Evolutionary conservation across 1,140 invertebrate genomes (phyloP).

Genomic region (Plodia interpunctella): DNA sequence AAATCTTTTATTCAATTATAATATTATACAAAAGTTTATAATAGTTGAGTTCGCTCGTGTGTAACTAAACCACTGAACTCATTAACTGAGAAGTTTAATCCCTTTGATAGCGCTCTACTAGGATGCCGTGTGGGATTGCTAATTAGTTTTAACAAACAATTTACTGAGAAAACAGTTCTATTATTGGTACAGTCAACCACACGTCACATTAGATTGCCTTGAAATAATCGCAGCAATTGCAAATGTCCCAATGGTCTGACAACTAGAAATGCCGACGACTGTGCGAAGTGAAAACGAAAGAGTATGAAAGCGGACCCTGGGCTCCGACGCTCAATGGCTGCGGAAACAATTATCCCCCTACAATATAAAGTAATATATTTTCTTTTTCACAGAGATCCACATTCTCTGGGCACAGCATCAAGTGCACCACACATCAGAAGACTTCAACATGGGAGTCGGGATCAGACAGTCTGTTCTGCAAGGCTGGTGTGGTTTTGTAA

Average conservation of each 20-base stretch:
- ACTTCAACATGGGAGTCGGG: constrained; percentile 94
- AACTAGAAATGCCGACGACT: no score
- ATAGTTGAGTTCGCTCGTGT: not conserved
- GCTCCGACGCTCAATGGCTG: no score
- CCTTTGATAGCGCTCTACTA: not conserved
- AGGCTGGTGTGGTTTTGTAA: constrained; percentile 89
- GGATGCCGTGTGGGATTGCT: not conserved
- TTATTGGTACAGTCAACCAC: no score
- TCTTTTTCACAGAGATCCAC: constrained; percentile 84
- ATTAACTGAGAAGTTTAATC: not conserved
- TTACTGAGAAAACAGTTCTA: not conserved
- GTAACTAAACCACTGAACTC: not conserved
- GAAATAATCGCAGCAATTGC: no score
- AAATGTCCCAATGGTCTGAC: no score
- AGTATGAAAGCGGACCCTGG: no score
- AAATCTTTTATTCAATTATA: no score
- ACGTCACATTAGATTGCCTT: no score
- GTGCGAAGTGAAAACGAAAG: no score
- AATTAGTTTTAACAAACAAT: not conserved
- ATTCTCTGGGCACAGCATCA: constrained; percentile 97
- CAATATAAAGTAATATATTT: no score
- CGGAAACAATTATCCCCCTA: no score
- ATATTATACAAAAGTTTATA: not conserved
- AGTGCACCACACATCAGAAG: constrained; percentile 97
- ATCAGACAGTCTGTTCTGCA: constrained; percentile 90